Percentiles rank a stretch among this genome's conserved stretches.
These are phyloP conservation scores for Isotomurus palustris DNA, from an alignment of 2,888 invertebrate genomes.

Conservation along the genomic window DNA sequence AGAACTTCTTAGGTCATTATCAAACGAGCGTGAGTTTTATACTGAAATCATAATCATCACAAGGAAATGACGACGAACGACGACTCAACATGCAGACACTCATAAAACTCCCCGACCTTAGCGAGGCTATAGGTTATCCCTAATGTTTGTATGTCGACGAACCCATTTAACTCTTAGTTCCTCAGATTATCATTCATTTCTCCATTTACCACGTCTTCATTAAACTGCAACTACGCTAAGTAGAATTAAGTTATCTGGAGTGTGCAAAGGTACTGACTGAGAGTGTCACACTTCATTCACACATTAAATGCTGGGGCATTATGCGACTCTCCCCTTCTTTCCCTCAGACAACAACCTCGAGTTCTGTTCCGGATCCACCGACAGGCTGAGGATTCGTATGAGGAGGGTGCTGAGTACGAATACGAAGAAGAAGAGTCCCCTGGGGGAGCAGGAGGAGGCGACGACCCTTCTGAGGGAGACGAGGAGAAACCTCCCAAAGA, in stretches of 20 bases:
- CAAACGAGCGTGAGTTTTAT: no score
- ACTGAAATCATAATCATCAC: no score
- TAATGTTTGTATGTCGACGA: conserved; percentile 4
- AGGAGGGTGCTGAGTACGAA: conserved; percentile 41
- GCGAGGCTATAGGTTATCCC: conserved; percentile 4
- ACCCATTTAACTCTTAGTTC: no score
- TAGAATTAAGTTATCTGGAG: no score
- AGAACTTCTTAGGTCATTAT: no score
- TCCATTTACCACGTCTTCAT: no score
- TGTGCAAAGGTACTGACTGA: no score
- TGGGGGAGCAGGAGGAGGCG: conserved; percentile 8
- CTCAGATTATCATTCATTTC: no score
- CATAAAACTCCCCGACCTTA: conserved; percentile 4
- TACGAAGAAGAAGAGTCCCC: conserved; percentile 26
- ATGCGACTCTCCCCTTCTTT: background rate
- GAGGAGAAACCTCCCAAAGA: conserved; percentile 17
- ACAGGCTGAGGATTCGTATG: conserved; percentile 43
- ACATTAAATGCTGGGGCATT: no score
- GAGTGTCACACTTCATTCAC: no score
- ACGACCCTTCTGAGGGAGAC: conserved; percentile 11
- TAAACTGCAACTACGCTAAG: no score
- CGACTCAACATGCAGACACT: no score
- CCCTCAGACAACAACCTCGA: conserved; percentile 1
- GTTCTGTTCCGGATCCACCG: conserved; percentile 35
- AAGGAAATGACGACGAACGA: conserved; percentile 1